Evolutionary conservation across 2,113 vertebrate genomes (phyloP).

Genomic region (Callithrix jacchus): DNA sequence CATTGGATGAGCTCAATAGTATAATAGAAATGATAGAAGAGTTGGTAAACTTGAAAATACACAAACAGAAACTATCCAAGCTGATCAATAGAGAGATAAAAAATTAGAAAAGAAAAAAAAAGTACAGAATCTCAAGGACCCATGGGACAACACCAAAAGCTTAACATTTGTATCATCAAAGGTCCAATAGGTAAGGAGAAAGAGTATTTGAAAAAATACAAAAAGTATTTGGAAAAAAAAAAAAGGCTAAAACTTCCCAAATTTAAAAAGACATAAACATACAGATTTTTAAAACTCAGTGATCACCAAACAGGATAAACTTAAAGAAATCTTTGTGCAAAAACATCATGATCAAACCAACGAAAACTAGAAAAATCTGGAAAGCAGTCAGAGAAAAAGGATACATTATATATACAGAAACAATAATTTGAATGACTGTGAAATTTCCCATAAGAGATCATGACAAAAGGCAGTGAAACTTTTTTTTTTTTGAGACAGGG

Average conservation of each 20-base stretch:
- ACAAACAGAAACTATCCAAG: not conserved
- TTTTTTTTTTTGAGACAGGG: too few species aligned
- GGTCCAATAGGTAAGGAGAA: not conserved
- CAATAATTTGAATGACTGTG: not conserved
- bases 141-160: not conserved
- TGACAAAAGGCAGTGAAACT: not conserved
- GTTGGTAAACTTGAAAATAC: not conserved
- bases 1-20: not conserved
- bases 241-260: not conserved
- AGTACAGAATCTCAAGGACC: not conserved
- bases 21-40: not conserved
- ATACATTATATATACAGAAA: not conserved
- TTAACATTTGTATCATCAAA: not conserved
- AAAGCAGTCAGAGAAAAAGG: not conserved
- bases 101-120: not conserved
- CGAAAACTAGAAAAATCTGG: not conserved
- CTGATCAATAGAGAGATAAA: not conserved
- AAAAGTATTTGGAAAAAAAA: slow-evolving; percentile 32
- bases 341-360: not conserved
- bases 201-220: not conserved
- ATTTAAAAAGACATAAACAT: not conserved
- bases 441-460: not conserved
- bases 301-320: not conserved
- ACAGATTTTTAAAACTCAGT: slow-evolving; percentile 4
- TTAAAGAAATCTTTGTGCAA: not conserved